Percentiles rank a stretch among this genome's conserved stretches.
These are phyloP conservation scores for Teleopsis dalmanni DNA, from an alignment of 1,140 invertebrate species.

Conservation along the genomic window DNA sequence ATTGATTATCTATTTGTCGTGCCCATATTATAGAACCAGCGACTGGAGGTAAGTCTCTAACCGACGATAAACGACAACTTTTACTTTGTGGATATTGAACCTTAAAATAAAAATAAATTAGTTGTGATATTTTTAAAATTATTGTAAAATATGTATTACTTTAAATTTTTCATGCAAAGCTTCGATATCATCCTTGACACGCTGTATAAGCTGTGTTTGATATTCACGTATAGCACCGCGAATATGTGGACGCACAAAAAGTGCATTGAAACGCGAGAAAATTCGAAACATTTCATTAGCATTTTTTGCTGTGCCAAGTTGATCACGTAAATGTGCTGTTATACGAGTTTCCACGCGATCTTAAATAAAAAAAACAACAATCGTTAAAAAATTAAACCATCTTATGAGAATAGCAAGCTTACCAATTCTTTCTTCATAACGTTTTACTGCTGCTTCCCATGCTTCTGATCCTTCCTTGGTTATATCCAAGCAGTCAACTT, in stretches of 20 bases:
- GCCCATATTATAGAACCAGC: conserved; percentile 98
- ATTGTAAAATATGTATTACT: conserved; percentile 45
- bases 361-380: conserved; percentile 16
- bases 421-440: conserved; percentile 96
- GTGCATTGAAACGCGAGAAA: conserved; percentile 94
- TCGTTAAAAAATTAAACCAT: neutral
- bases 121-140: conserved; percentile 51
- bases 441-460: conserved; percentile 91
- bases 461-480: conserved; percentile 91
- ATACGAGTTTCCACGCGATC: conserved; percentile 94
- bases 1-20: conserved; percentile 94
- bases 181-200: conserved; percentile 98
- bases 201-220: conserved; percentile 96
- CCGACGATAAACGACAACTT: conserved; percentile 80
- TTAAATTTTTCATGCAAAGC: conserved; percentile 97
- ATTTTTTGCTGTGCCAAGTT: conserved; percentile 95
- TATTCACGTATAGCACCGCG: conserved; percentile 97
- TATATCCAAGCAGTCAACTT: conserved; percentile 96
- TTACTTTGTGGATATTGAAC: conserved; percentile 90
- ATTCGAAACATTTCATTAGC: conserved; percentile 99
- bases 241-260: conserved; percentile 98
- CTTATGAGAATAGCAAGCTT: conserved; percentile 3
- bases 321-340: conserved; percentile 91
- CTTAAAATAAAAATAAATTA: conserved; percentile 42
- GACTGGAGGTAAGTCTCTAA: conserved; percentile 90